Conservation (phyloP, 2,888 invertebrate genomes). For the Elaeidobius kamerunicus region DNA sequence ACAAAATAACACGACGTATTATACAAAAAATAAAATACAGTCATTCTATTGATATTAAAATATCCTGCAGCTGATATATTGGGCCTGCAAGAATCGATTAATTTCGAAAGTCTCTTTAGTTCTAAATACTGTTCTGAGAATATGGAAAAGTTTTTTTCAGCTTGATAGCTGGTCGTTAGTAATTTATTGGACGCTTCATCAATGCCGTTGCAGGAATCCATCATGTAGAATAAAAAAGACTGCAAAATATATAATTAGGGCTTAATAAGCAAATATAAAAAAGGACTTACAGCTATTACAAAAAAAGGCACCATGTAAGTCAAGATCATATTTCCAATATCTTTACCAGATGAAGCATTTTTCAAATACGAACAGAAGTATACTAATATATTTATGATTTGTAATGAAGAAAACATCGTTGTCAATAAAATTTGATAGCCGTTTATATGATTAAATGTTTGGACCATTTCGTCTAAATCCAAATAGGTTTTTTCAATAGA, state of each 20-base stretch:
- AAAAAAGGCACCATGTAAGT: neutral
- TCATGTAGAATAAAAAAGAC: conserved; percentile 6
- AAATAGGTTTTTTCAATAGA: conserved; percentile 5
- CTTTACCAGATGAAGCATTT: too few relatives aligned
- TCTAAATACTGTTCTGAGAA: conserved; percentile 6
- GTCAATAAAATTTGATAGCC: conserved; percentile 1
- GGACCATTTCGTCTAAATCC: conserved; percentile 5
- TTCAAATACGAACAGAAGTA: neutral
- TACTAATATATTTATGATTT: conserved; percentile 2
- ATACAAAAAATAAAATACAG: conserved; percentile 11
- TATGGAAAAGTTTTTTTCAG: neutral
- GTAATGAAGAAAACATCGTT: conserved; percentile 1
- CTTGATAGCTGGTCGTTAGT: neutral
- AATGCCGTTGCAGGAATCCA: conserved; percentile 1
- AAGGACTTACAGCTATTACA: conserved; percentile 2
- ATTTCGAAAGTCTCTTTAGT: neutral
- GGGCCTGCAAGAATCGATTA: neutral
- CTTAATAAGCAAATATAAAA: neutral
- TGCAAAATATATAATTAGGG: neutral
- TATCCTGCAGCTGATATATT: conserved; percentile 14
- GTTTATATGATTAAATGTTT: conserved; percentile 5
- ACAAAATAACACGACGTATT: conserved; percentile 8
- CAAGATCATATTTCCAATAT: neutral
- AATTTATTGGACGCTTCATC: neutral
- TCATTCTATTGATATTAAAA: conserved; percentile 5